Evolutionary conservation across 2,113 vertebrate genomes (phyloP).

Genomic region (Mormoops blainvillei): DNA sequence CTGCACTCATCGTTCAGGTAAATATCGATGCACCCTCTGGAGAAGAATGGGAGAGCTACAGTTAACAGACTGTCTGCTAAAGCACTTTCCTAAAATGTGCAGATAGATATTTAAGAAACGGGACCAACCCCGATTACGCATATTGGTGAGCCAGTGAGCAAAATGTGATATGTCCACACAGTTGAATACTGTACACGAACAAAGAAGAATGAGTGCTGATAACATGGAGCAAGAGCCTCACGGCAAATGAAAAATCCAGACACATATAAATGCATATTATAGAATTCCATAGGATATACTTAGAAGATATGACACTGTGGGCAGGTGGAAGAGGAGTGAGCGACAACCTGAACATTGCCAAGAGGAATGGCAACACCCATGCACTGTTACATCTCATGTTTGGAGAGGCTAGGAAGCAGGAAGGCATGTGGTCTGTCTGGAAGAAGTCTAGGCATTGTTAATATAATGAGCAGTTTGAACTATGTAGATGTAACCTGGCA

Average conservation of each 20-base stretch:
- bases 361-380: not conserved
- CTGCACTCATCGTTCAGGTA: not conserved
- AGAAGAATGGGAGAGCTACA: not conserved
- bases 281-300: not conserved
- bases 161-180: not conserved
- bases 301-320: not conserved
- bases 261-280: not conserved
- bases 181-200: not conserved
- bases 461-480: too few relatives aligned
- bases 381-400: not conserved
- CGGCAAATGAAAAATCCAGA: not conserved
- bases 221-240: too few relatives aligned
- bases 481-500: too few relatives aligned
- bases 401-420: not conserved
- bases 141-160: not conserved
- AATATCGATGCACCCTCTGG: not conserved
- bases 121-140: not conserved
- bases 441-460: too few relatives aligned
- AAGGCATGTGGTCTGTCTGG: not conserved
- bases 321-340: not conserved
- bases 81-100: not conserved
- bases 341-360: not conserved
- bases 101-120: not conserved
- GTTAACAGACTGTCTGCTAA: not conserved
- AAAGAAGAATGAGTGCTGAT: not conserved